phyloP scores from a whole-genome alignment of 2,888 invertebrate genomes.

The Pseudococcus longispinus region DNA sequence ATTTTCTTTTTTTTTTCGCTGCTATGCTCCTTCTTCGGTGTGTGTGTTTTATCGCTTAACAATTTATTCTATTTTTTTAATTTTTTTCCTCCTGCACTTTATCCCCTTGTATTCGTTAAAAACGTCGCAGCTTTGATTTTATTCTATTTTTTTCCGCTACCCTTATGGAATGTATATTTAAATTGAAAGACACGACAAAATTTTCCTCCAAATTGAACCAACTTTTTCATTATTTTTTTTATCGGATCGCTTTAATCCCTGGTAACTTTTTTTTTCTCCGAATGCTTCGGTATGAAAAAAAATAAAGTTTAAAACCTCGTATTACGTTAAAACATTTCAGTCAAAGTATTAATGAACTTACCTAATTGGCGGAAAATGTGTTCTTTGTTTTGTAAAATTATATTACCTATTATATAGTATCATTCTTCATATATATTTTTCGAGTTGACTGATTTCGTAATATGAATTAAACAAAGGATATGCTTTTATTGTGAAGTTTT shows the following conservation, averaged over 20 bases:
- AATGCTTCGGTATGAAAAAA: neutral
- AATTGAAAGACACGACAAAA: neutral
- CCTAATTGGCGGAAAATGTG: slow-evolving; percentile 1
- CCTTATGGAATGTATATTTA: neutral
- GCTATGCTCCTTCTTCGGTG: neutral
- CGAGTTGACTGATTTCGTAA: slow-evolving; percentile 1
- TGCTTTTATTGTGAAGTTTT: neutral
- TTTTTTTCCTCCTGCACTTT: neutral
- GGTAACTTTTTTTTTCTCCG: neutral
- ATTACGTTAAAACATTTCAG: neutral
- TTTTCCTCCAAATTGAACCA: neutral
- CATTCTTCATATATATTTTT: neutral
- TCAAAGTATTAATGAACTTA: slow-evolving; percentile 16
- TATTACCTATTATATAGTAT: neutral
- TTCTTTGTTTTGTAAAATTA: neutral
- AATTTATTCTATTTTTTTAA: neutral
- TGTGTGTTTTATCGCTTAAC: neutral
- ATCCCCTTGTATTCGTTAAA: neutral
- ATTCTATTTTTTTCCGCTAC: neutral
- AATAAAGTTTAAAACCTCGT: neutral
- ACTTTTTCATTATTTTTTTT: neutral
- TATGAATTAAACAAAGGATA: neutral
- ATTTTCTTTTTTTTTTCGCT: no score
- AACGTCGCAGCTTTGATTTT: neutral
- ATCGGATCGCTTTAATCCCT: neutral